Percentiles rank a stretch among this genome's conserved stretches.
Evolutionary conservation across 2,797 vertebrate species (phyloP).

Genomic region (Carcharodon carcharias): DNA sequence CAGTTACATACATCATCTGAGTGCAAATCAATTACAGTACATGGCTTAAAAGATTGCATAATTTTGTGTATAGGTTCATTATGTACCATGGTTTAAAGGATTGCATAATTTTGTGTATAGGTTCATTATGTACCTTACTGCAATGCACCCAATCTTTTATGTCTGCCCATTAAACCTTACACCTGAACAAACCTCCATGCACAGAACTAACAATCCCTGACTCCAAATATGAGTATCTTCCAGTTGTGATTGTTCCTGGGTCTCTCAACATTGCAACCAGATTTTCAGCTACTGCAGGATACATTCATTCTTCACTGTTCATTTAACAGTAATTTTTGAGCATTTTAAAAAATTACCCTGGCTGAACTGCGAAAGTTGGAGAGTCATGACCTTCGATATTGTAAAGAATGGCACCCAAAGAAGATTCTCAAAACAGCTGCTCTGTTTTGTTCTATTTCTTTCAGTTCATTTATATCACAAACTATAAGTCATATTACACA

Average conservation of each 20-base stretch:
- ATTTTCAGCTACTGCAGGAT: too few species aligned
- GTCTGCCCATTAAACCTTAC: neutral
- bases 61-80: neutral
- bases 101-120: neutral
- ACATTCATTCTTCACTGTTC: neutral
- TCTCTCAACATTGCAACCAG: neutral
- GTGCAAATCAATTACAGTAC: neutral
- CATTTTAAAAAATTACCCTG: too few species aligned
- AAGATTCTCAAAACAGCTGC: too few species aligned
- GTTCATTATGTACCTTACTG: neutral
- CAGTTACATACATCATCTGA: neutral
- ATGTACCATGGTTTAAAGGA: neutral
- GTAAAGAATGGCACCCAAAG: too few species aligned
- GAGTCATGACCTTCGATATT: too few species aligned
- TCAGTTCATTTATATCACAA: too few species aligned
- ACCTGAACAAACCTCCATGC: neutral
- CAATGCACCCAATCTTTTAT: conserved; percentile 2
- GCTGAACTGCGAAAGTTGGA: too few species aligned
- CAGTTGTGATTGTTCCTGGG: neutral
- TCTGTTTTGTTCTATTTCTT: too few species aligned
- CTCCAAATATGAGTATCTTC: neutral
- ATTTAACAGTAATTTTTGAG: neutral
- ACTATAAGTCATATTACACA: neutral
- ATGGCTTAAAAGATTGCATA: neutral
- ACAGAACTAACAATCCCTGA: neutral